Evolutionary conservation across 1,140 invertebrate species (phyloP).

Genomic region (Drosophila suzukii): DNA sequence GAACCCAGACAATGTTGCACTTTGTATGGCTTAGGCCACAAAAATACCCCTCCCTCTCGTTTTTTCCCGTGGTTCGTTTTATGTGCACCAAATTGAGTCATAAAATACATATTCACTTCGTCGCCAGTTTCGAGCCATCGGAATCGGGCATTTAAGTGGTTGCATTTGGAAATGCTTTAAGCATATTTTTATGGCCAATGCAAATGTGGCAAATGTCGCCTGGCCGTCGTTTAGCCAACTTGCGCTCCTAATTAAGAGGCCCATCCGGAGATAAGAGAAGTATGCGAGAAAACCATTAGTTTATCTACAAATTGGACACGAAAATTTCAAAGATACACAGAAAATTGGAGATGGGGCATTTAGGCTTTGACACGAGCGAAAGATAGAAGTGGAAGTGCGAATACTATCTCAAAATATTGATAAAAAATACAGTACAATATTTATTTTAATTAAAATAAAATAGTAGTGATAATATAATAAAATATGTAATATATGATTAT

Average conservation of each 20-base stretch:
- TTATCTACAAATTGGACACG: slow-evolving; percentile 21
- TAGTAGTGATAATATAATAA: not conserved
- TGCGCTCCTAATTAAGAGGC: slow-evolving; percentile 48
- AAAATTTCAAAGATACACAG: not conserved
- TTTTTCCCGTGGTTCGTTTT: slow-evolving; percentile 43
- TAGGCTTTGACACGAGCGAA: slow-evolving; percentile 14
- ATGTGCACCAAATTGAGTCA: slow-evolving; percentile 81
- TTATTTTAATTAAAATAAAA: not conserved
- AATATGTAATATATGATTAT: no score
- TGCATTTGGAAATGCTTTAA: slow-evolving; percentile 59
- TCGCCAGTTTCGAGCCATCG: slow-evolving; percentile 8
- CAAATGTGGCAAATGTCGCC: slow-evolving; percentile 45
- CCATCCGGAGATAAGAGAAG: slow-evolving; percentile 33
- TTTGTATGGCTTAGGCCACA: slow-evolving; percentile 61
- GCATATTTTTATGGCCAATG: slow-evolving; percentile 55
- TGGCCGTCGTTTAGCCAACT: slow-evolving; percentile 48
- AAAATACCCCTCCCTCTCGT: slow-evolving; percentile 3
- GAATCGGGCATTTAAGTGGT: slow-evolving; percentile 45
- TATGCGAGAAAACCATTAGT: not conserved
- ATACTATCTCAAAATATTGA: no score
- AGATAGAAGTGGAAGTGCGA: not conserved
- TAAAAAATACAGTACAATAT: not conserved
- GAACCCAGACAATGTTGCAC: slow-evolving; percentile 66
- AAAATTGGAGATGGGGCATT: not conserved
- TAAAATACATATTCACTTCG: slow-evolving; percentile 76